phyloP scores from a whole-genome alignment of 2,888 invertebrate species.

The Eristalis intricaria region DNA sequence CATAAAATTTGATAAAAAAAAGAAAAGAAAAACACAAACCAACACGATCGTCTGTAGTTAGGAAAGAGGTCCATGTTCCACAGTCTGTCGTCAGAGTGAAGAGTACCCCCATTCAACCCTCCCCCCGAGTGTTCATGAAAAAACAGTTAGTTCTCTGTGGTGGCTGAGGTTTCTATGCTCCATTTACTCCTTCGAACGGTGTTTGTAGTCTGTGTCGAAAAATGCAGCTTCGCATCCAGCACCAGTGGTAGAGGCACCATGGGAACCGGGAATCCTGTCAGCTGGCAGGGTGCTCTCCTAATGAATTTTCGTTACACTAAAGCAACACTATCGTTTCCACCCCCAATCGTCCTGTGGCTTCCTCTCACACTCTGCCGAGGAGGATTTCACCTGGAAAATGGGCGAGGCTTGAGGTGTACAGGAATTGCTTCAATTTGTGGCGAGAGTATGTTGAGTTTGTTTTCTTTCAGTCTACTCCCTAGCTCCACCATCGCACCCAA shows the following conservation, averaged over 20 bases:
- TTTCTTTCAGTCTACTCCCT: slow-evolving; percentile 5
- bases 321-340: slow-evolving; percentile 22
- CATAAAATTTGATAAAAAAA: slow-evolving; percentile 68
- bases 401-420: background rate
- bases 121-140: background rate
- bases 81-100: background rate
- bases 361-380: too few relatives aligned
- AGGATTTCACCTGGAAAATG: background rate
- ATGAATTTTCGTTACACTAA: slow-evolving; percentile 60
- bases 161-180: background rate
- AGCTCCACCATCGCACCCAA: background rate
- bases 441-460: slow-evolving; percentile 9
- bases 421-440: slow-evolving; percentile 10
- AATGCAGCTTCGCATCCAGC: background rate
- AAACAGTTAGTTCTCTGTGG: background rate
- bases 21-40: background rate
- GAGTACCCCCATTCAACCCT: background rate
- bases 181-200: background rate
- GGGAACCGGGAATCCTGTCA: slow-evolving; percentile 37
- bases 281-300: slow-evolving; percentile 34
- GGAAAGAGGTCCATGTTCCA: too few relatives aligned
- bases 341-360: too few relatives aligned
- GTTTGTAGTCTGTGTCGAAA: background rate
- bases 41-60: background rate
- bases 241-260: too few relatives aligned